These are phyloP conservation scores for Microctonus aethiopoides DNA, from an alignment of 2,888 invertebrate species.

Conservation along the genomic window DNA sequence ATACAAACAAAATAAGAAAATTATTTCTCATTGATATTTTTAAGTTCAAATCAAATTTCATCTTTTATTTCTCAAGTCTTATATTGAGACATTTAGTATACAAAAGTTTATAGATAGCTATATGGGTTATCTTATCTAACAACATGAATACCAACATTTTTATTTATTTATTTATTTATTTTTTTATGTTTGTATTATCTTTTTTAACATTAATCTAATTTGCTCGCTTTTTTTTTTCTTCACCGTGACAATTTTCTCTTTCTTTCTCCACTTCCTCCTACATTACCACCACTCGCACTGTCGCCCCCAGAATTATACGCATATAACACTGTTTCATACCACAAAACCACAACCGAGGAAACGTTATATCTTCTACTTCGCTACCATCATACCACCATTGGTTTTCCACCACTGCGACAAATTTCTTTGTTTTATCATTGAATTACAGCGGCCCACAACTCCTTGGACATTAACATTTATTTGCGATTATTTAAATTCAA, in stretches of 20 bases:
- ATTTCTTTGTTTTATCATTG: constrained; percentile 60
- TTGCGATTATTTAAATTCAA: constrained; percentile 64
- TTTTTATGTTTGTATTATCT: constrained; percentile 39
- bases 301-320: neutral
- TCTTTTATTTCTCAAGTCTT: no score
- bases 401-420: constrained; percentile 22
- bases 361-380: constrained; percentile 25
- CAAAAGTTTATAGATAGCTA: neutral
- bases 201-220: constrained; percentile 59
- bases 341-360: constrained; percentile 25
- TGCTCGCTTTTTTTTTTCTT: constrained; percentile 38
- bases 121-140: neutral
- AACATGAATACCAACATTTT: constrained; percentile 36
- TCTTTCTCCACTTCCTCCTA: constrained; percentile 33
- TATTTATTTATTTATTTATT: constrained; percentile 38
- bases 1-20: neutral
- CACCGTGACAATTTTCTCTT: constrained; percentile 44
- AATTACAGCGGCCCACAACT: constrained; percentile 50
- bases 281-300: neutral
- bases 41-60: no score
- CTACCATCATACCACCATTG: constrained; percentile 16
- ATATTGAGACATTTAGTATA: neutral
- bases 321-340: no score
- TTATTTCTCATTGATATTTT: no score
- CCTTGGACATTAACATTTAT: constrained; percentile 55